Base-by-base conservation (phyloP, 1,140 invertebrate species). In the Habropoda laboriosa region DNA sequence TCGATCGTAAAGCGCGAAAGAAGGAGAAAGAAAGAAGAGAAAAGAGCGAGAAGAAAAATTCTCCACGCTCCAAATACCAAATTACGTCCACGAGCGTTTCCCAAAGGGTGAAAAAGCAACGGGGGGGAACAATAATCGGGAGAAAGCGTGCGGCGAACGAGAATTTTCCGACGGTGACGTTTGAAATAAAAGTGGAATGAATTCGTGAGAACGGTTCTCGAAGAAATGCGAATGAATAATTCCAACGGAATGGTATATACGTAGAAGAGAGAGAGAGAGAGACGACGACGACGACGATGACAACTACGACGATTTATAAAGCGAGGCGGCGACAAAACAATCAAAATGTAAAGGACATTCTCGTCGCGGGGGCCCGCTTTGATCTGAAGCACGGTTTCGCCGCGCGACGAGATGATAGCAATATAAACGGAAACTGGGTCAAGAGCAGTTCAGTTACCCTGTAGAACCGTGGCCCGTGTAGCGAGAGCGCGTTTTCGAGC, bases 381-480 rank as follows among this genome's bases (percentile, higher is more conserved):
- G 64, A 78, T 78, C 75, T n/a, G 55, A 60, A 30, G 55, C 75
- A 24, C 55, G 42, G 75, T 40, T 60, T 51, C 35, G 24, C 35
- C 75, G 32, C 75, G 66, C 66, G 13, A 40, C 53, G 75, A 78
- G 67, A 71, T 71, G 75, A 70, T 71, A 51, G 55, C 66, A 21
- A 71, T 60, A 71, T 51, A 57, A 61, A 4, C 30, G 75, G 55
- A 32, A 78, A 78, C 40, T 78, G 67, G 75, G 75, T 78, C 75
- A 78, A 78, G 75, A 38, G 67, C 75, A 71, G 53, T 78, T 78
- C 75, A 49, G 75, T 78, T 78, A 78, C 75, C 67, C 42, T 21
- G 32, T 70, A 49, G 75, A 24, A 58, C 18, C 61, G 8, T 42
- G n/a, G 12, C 51, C n/a, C 10, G 40, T 60, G 32, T 21, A 51